These are phyloP conservation scores for Myotis daubentonii DNA, from an alignment of 2,797 vertebrate genomes.

Conservation along the genomic window DNA sequence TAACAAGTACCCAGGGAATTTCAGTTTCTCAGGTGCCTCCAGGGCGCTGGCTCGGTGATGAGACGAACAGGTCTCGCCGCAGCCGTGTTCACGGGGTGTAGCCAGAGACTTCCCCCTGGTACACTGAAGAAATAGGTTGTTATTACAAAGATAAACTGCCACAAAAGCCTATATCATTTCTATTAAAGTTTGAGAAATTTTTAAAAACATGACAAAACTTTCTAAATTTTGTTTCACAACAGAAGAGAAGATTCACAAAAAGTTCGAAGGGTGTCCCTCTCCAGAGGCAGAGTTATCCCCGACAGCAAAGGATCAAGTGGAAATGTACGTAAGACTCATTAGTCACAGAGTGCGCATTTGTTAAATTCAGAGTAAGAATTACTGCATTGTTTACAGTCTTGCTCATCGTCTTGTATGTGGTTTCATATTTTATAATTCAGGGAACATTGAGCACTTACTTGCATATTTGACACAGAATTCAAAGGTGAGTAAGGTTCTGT, in stretches of 20 bases:
- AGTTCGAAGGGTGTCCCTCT: constrained; percentile 94
- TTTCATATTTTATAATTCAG: background rate
- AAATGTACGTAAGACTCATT: constrained; percentile 92
- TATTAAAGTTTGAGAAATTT: constrained; percentile 38
- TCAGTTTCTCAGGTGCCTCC: background rate
- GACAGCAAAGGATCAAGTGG: constrained; percentile 98
- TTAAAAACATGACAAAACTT: background rate
- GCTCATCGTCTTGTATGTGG: background rate
- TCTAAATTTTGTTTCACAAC: constrained; percentile 86
- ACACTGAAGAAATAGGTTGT: background rate
- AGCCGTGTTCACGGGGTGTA: background rate
- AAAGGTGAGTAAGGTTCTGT: background rate
- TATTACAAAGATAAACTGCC: background rate
- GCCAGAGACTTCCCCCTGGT: background rate
- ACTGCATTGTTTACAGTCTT: background rate
- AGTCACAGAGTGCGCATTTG: background rate
- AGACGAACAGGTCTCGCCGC: background rate
- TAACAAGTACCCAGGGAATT: background rate
- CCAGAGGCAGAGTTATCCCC: constrained; percentile 94
- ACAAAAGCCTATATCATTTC: background rate
- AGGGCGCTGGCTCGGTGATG: background rate
- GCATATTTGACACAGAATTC: background rate
- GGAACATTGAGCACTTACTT: background rate
- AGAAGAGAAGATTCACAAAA: constrained; percentile 96
- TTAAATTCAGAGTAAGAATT: background rate